A percentile compares a stretch with the other conserved stretches of the same genome.
Conservation (phyloP, 1,140 invertebrate species). For the Drosophila ironensis region DNA sequence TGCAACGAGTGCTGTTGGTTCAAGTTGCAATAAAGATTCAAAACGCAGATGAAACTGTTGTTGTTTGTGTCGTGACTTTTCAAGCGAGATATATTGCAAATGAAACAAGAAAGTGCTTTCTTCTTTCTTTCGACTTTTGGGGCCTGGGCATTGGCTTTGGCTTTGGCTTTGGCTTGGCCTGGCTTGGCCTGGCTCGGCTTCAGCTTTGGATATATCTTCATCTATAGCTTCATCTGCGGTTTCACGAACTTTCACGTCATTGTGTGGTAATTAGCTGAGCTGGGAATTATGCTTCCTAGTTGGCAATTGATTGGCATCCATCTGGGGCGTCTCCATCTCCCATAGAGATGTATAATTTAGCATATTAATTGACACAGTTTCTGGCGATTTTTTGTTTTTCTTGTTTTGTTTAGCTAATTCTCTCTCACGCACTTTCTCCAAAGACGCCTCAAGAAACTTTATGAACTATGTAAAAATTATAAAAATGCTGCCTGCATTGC, state of each 20-base stretch:
- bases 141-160: slow-evolving; percentile 13
- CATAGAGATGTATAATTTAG: slow-evolving; percentile 71
- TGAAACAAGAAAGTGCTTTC: slow-evolving; percentile 61
- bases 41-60: slow-evolving; percentile 55
- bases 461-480: slow-evolving; percentile 74
- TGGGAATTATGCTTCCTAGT: slow-evolving; percentile 79
- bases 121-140: slow-evolving; percentile 39
- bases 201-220: slow-evolving; percentile 7
- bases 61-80: slow-evolving; percentile 48
- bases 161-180: slow-evolving; percentile 12
- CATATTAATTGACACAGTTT: slow-evolving; percentile 80
- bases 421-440: slow-evolving; percentile 64
- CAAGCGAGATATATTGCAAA: slow-evolving; percentile 55
- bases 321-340: slow-evolving; percentile 55
- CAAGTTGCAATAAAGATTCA: slow-evolving; percentile 61
- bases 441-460: slow-evolving; percentile 56
- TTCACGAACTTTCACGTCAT: slow-evolving; percentile 60
- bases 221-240: slow-evolving; percentile 14
- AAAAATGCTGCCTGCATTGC: slow-evolving; percentile 52
- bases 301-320: slow-evolving; percentile 77
- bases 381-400: slow-evolving; percentile 43
- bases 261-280: slow-evolving; percentile 75
- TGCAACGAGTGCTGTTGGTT: slow-evolving; percentile 4
- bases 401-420: slow-evolving; percentile 17
- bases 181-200: slow-evolving; percentile 6